These are phyloP conservation scores for Drosophila sp. DNA, from an alignment of 1,140 invertebrate genomes.

Conservation along the genomic window DNA sequence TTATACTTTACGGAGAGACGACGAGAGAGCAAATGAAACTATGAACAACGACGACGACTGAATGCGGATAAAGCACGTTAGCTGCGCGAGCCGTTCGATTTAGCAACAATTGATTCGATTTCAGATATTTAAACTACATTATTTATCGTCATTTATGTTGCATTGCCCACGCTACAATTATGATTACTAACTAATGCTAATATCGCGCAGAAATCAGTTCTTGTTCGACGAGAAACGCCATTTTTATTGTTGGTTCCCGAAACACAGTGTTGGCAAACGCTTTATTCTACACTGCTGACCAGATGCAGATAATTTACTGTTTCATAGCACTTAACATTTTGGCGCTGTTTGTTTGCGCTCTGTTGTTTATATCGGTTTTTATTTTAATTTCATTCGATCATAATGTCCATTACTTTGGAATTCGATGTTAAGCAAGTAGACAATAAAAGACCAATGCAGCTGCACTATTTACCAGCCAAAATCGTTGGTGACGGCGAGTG, in stretches of 20 bases:
- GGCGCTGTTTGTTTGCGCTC: constrained; percentile 43
- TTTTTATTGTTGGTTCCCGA: constrained; percentile 59
- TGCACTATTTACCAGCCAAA: constrained; percentile 91
- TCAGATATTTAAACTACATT: constrained; percentile 44
- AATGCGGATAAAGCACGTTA: constrained; percentile 35
- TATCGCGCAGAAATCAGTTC: constrained; percentile 57
- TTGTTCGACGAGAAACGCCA: constrained; percentile 63
- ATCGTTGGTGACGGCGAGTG: constrained; percentile 88
- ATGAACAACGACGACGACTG: constrained; percentile 32
- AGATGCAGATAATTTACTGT: background rate
- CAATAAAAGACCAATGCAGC: constrained; percentile 79
- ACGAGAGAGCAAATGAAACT: constrained; percentile 47
- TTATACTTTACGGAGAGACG: constrained; percentile 53
- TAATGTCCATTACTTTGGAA: constrained; percentile 86
- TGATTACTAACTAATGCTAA: constrained; percentile 49
- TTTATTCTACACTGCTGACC: background rate
- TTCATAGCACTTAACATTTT: constrained; percentile 31
- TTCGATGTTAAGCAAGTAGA: constrained; percentile 85
- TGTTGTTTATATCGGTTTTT: constrained; percentile 12
- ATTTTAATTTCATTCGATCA: constrained; percentile 14
- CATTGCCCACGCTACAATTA: constrained; percentile 26
- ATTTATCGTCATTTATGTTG: constrained; percentile 26
- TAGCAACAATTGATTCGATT: constrained; percentile 29
- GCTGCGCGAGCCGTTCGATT: constrained; percentile 23
- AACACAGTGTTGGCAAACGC: constrained; percentile 27